These are phyloP conservation scores for Erpetoichthys calabaricus DNA, from an alignment of 2,797 vertebrate genomes.

Conservation along the genomic window DNA sequence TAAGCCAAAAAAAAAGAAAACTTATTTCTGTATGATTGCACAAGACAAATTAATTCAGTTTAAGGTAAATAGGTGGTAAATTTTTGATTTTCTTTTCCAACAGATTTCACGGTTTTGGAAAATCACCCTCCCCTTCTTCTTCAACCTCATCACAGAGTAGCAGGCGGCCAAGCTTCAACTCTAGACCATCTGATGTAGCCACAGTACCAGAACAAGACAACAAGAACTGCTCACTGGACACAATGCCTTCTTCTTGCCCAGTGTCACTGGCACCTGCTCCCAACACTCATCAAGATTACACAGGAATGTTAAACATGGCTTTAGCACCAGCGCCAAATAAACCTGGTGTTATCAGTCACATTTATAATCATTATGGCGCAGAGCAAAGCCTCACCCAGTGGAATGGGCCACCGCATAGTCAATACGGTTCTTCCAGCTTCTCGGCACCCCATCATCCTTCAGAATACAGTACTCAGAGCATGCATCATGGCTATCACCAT, in stretches of 20 bases:
- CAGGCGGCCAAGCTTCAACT: conserved; percentile 38
- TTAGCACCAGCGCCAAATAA: conserved; percentile 50
- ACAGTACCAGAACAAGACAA: conserved; percentile 50
- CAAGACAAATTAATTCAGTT: too few relatives aligned
- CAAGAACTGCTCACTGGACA: conserved; percentile 23
- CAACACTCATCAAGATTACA: conserved; percentile 55
- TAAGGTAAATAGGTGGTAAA: neutral
- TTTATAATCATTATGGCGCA: conserved; percentile 54
- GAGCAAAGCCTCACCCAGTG: conserved; percentile 70
- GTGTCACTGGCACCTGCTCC: conserved; percentile 33
- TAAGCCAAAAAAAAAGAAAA: conserved; percentile 30
- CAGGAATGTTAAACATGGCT: conserved; percentile 55
- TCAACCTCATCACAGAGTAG: conserved; percentile 28
- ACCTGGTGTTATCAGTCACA: conserved; percentile 45
- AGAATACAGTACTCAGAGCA: conserved; percentile 60
- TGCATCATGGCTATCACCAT: conserved; percentile 62
- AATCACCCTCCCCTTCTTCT: conserved; percentile 51
- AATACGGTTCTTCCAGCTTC: conserved; percentile 49
- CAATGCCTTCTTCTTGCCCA: conserved; percentile 28
- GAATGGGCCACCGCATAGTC: conserved; percentile 50
- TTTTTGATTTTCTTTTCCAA: neutral
- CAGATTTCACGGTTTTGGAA: conserved; percentile 60
- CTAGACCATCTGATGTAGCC: conserved; percentile 52
- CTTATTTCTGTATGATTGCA: too few relatives aligned
- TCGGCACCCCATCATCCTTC: conserved; percentile 49